A percentile compares a stretch with the other conserved stretches of the same genome.
These are phyloP conservation scores for Drosophila sturtevanti DNA, from an alignment of 1,140 invertebrate species.

Conservation along the genomic window DNA sequence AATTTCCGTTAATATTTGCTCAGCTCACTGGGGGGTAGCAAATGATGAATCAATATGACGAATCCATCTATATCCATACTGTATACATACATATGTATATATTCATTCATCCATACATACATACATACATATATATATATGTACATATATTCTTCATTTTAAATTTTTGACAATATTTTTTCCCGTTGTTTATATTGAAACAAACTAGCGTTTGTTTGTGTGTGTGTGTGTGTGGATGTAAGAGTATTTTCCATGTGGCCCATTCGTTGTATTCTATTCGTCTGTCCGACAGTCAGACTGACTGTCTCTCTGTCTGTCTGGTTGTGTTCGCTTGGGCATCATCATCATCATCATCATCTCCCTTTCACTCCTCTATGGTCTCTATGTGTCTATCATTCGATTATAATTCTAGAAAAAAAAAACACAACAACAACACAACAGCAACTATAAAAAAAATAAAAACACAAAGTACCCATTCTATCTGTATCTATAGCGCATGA, in stretches of 20 bases:
- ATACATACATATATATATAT: background rate
- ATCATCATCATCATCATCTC: conserved; percentile 1
- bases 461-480: conserved; percentile 8
- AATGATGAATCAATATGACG: conserved; percentile 20
- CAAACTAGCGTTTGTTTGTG: background rate
- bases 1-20: conserved; percentile 52
- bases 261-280: background rate
- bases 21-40: conserved; percentile 19
- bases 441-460: conserved; percentile 4
- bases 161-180: conserved; percentile 10
- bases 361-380: background rate
- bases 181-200: conserved; percentile 15
- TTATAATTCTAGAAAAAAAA: conserved; percentile 32
- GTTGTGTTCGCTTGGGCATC: background rate
- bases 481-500: conserved; percentile 9
- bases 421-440: background rate
- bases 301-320: conserved; percentile 14
- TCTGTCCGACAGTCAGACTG: background rate
- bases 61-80: background rate
- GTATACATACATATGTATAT: background rate
- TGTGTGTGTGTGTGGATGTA: background rate
- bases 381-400: conserved; percentile 43
- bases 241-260: conserved; percentile 16
- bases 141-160: background rate
- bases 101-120: too few species aligned